Conservation (phyloP, 2,113 vertebrate species). For the Panthera uncia region DNA sequence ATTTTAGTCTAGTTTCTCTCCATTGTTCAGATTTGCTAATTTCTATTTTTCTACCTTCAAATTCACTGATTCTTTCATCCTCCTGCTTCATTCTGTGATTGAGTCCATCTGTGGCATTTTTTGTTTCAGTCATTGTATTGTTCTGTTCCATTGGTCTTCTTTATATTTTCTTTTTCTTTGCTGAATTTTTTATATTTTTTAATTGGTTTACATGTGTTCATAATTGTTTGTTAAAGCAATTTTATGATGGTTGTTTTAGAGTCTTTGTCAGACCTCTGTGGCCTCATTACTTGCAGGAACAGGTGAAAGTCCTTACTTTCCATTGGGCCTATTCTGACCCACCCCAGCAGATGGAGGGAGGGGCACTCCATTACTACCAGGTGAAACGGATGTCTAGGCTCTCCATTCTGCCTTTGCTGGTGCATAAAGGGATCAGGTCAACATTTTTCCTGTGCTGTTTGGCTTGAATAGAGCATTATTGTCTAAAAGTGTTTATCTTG, state of each 20-base stretch:
- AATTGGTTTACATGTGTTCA: background rate
- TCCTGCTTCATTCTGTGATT: background rate
- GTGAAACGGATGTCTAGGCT: background rate
- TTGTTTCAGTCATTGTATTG: background rate
- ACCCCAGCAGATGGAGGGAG: too few relatives aligned
- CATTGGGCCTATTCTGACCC: background rate
- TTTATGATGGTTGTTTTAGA: background rate
- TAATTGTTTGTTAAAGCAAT: background rate
- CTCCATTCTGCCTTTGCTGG: background rate
- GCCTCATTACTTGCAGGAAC: background rate
- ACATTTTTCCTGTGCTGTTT: background rate
- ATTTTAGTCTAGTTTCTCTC: background rate
- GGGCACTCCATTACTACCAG: background rate
- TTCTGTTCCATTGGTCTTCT: background rate
- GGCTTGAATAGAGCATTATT: background rate
- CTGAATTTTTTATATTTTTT: background rate
- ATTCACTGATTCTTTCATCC: background rate
- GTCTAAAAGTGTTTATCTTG: background rate
- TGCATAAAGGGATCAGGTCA: background rate
- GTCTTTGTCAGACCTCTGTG: background rate
- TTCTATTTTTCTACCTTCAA: constrained; percentile 16
- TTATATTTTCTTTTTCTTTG: background rate
- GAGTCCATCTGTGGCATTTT: background rate
- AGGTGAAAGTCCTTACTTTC: background rate
- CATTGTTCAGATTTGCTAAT: background rate